Conservation (phyloP, 2,113 vertebrate genomes). For the Stigmatopora nigra region DNA sequence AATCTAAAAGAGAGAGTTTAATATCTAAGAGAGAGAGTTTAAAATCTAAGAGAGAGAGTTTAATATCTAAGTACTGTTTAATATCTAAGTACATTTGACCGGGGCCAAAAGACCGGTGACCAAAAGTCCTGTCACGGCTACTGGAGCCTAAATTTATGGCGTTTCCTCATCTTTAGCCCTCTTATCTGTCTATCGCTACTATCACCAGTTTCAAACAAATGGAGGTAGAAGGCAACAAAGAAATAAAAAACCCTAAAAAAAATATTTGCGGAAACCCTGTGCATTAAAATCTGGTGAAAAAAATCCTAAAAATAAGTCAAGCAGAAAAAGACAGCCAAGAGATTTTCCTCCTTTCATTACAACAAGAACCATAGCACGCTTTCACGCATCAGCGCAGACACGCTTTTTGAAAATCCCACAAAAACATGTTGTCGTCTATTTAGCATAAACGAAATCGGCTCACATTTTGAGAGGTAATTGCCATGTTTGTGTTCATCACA, state of each 20-base stretch:
- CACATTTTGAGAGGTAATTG: slow-evolving; percentile 59
- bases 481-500: slow-evolving; percentile 56
- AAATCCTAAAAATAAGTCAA: slow-evolving; percentile 59
- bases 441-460: slow-evolving; percentile 54
- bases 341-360: slow-evolving; percentile 35
- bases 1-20: too few relatives aligned
- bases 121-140: too few relatives aligned
- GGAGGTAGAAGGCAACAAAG: slow-evolving; percentile 75
- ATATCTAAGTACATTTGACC: too few relatives aligned
- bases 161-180: slow-evolving; percentile 71
- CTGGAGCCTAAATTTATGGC: slow-evolving; percentile 67
- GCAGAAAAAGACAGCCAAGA: slow-evolving; percentile 70
- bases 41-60: too few relatives aligned
- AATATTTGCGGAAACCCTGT: slow-evolving; percentile 34
- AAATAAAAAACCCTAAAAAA: slow-evolving; percentile 15
- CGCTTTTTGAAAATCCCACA: slow-evolving; percentile 48
- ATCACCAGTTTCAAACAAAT: slow-evolving; percentile 69
- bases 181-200: slow-evolving; percentile 69
- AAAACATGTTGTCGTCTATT: slow-evolving; percentile 49
- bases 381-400: slow-evolving; percentile 51
- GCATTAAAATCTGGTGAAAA: slow-evolving; percentile 55
- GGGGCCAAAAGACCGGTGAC: too few relatives aligned
- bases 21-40: too few relatives aligned
- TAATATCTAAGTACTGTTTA: too few relatives aligned
- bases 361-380: slow-evolving; percentile 49